Conservation (phyloP, 2,797 vertebrate species). For the Epinephelus coioides region DNA sequence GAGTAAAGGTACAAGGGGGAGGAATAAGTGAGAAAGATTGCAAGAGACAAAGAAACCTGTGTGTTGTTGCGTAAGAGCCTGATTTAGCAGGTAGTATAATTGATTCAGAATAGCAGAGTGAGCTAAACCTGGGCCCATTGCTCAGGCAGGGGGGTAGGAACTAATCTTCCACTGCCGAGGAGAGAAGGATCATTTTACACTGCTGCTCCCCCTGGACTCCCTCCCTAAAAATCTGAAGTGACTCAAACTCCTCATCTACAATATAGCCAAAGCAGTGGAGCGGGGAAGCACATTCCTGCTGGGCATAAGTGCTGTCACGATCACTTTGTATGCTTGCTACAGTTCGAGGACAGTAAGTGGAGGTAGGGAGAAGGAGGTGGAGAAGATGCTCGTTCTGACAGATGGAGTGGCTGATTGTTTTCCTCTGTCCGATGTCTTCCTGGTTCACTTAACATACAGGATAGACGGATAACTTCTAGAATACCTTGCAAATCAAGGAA, state of each 20-base stretch:
- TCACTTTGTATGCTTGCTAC: conserved; percentile 58
- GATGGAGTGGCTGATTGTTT: conserved; percentile 59
- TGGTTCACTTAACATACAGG: conserved; percentile 19
- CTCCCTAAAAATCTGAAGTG: conserved; percentile 59
- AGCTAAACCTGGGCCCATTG: conserved; percentile 63
- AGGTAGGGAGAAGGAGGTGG: conserved; percentile 30
- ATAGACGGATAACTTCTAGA: not conserved
- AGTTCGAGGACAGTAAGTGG: conserved; percentile 57
- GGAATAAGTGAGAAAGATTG: conserved; percentile 21
- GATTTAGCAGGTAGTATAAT: conserved; percentile 67
- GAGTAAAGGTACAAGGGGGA: conserved; percentile 19
- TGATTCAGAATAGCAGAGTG: conserved; percentile 68
- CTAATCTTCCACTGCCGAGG: conserved; percentile 62
- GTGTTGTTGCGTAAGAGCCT: conserved; percentile 47
- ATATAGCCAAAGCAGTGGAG: conserved; percentile 55
- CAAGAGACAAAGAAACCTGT: conserved; percentile 46
- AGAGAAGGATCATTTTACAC: conserved; percentile 60
- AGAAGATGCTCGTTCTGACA: conserved; percentile 42
- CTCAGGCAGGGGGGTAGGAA: conserved; percentile 60
- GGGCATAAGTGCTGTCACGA: conserved; percentile 58
- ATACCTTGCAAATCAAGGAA: conserved; percentile 3
- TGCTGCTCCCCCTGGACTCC: conserved; percentile 41
- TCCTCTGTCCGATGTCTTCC: conserved; percentile 10
- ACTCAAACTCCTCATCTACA: conserved; percentile 57
- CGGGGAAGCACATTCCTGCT: conserved; percentile 54